A percentile compares a stretch with the other conserved stretches of the same genome.
Conservation (phyloP, 2,888 invertebrate species). For the Oxyteleia sp. region DNA sequence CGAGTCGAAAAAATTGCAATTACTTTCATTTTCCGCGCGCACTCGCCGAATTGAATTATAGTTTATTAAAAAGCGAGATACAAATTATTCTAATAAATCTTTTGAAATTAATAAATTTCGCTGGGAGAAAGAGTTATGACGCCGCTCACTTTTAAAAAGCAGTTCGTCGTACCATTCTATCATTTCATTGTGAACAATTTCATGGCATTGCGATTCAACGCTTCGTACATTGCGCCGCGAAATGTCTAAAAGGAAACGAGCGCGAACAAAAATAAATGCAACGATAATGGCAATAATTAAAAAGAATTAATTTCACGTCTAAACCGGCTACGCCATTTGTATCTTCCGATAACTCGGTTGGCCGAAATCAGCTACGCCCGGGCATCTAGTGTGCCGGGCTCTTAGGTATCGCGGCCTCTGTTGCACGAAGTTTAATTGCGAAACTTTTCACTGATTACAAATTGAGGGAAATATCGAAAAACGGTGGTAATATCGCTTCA, state of each 20-base stretch:
- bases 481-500: slow-evolving; percentile 70
- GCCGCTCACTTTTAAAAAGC: not conserved
- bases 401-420: slow-evolving; percentile 56
- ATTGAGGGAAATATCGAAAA: slow-evolving; percentile 78
- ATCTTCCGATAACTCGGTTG: slow-evolving; percentile 34
- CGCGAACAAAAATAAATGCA: slow-evolving; percentile 1
- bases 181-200: not conserved
- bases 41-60: too few relatives aligned
- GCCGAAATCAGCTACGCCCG: slow-evolving; percentile 39
- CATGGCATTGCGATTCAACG: not conserved
- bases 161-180: not conserved
- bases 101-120: too few relatives aligned
- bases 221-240: not conserved
- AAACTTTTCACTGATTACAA: slow-evolving; percentile 76
- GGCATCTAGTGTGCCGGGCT: slow-evolving; percentile 55
- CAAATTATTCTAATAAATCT: too few relatives aligned
- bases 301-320: slow-evolving; percentile 14
- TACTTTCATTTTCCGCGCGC: too few relatives aligned
- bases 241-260: not conserved
- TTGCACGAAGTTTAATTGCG: slow-evolving; percentile 76
- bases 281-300: slow-evolving; percentile 8
- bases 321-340: slow-evolving; percentile 38
- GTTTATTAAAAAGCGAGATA: too few relatives aligned
- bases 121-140: not conserved
- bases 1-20: too few relatives aligned